Evolutionary conservation across 1,140 invertebrate species (phyloP).

Genomic region (Aphis gossypii): DNA sequence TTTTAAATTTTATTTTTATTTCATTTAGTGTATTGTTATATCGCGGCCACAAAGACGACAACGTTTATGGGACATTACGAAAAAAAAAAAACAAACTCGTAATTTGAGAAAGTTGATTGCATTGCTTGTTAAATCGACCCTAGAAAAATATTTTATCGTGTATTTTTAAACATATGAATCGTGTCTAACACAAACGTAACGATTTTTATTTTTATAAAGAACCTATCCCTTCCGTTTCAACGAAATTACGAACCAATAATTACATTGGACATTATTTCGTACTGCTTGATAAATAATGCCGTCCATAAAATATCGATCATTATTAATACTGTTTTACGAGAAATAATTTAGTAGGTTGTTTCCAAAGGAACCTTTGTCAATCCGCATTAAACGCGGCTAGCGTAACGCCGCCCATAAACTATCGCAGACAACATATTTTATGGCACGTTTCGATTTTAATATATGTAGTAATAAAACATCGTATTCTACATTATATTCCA

Average conservation of each 20-base stretch:
- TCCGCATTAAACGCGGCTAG: background rate
- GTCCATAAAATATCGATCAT: conserved; percentile 23
- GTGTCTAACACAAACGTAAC: background rate
- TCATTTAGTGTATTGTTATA: too few species aligned
- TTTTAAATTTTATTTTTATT: too few species aligned
- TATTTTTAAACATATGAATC: too few species aligned
- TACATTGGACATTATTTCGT: background rate
- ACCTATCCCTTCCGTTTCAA: background rate
- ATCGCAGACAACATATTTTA: background rate
- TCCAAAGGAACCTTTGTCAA: background rate
- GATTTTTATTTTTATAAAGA: background rate
- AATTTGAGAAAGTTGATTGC: too few species aligned
- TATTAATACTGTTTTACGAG: background rate
- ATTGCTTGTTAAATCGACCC: too few species aligned
- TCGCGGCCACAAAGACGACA: too few species aligned
- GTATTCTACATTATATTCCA: background rate
- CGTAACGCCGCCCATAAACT: background rate
- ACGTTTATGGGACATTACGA: too few species aligned
- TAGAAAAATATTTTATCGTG: too few species aligned
- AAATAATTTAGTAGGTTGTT: conserved; percentile 32
- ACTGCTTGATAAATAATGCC: background rate
- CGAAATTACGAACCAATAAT: background rate
- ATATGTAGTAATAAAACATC: background rate
- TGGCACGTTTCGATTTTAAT: background rate
- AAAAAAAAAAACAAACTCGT: too few species aligned